Percentiles rank a stretch among this genome's conserved stretches.
phyloP scores from a whole-genome alignment of 2,888 invertebrate genomes.

The Scrobipalpa costella region DNA sequence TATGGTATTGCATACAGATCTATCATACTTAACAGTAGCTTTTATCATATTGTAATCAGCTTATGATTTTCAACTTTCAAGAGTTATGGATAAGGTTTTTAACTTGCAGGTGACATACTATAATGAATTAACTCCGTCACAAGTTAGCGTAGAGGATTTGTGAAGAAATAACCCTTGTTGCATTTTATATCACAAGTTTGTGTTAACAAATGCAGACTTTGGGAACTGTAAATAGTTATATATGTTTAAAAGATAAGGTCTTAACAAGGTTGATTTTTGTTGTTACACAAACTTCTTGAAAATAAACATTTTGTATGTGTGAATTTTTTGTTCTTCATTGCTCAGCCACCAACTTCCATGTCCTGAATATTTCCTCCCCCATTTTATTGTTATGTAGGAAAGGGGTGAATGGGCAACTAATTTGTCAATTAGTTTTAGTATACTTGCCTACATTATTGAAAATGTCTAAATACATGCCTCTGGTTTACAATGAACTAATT shows the following conservation, averaged over 20 bases:
- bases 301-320: slow-evolving; percentile 82
- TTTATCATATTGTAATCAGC: slow-evolving; percentile 74
- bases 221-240: slow-evolving; percentile 80
- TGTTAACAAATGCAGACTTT: slow-evolving; percentile 76
- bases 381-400: slow-evolving; percentile 22
- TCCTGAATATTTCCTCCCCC: slow-evolving; percentile 30
- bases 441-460: slow-evolving; percentile 8
- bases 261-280: slow-evolving; percentile 81
- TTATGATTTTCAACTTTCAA: slow-evolving; percentile 66
- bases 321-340: slow-evolving; percentile 64
- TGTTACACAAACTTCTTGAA: slow-evolving; percentile 80
- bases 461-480: slow-evolving; percentile 5
- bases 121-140: slow-evolving; percentile 76
- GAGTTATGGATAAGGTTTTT: slow-evolving; percentile 67
- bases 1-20: slow-evolving; percentile 65
- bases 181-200: slow-evolving; percentile 78
- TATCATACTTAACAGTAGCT: slow-evolving; percentile 75
- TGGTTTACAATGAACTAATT: neutral
- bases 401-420: slow-evolving; percentile 1
- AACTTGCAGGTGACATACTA: slow-evolving; percentile 70
- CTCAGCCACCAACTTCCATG: slow-evolving; percentile 42
- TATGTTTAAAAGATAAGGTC: slow-evolving; percentile 79
- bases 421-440: slow-evolving; percentile 21
- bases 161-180: slow-evolving; percentile 76
- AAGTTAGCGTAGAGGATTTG: slow-evolving; percentile 74